phyloP scores from a whole-genome alignment of 2,888 invertebrate species.

The Halictus quadricinctus region DNA sequence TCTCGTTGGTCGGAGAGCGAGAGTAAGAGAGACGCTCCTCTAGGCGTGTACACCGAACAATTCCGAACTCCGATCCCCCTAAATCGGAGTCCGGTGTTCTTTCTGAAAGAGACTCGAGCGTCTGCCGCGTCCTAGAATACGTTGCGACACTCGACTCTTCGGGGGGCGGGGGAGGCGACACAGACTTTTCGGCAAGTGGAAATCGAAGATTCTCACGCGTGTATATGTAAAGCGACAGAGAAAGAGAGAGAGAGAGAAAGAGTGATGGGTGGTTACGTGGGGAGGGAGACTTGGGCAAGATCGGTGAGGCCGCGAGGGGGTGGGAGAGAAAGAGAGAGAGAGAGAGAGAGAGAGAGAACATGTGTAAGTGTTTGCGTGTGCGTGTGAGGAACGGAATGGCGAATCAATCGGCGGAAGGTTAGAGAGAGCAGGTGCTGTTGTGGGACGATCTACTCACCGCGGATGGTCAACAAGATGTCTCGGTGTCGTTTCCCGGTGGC shows the following conservation, averaged over 20 bases:
- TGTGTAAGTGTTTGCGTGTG: background rate
- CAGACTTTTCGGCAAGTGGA: background rate
- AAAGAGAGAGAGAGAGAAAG: background rate
- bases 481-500: constrained; percentile 65
- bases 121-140: background rate
- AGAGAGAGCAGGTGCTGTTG: constrained; percentile 9
- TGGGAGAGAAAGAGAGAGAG: constrained; percentile 6
- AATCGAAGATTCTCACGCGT: constrained; percentile 2
- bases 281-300: background rate
- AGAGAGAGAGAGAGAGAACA: background rate
- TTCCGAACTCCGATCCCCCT: background rate
- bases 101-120: background rate
- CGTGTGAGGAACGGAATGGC: constrained; percentile 53
- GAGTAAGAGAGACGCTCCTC: background rate
- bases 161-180: background rate
- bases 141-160: background rate
- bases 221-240: background rate
- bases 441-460: constrained; percentile 68
- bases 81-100: background rate
- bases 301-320: constrained; percentile 18
- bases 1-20: background rate
- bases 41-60: background rate
- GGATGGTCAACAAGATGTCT: constrained; percentile 69
- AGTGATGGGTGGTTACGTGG: background rate
- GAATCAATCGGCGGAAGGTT: constrained; percentile 65